Evolutionary conservation across 2,888 invertebrate genomes (phyloP), one percentile per base, ranked within the genome.

Genomic region (Spodoptera exigua): DNA sequence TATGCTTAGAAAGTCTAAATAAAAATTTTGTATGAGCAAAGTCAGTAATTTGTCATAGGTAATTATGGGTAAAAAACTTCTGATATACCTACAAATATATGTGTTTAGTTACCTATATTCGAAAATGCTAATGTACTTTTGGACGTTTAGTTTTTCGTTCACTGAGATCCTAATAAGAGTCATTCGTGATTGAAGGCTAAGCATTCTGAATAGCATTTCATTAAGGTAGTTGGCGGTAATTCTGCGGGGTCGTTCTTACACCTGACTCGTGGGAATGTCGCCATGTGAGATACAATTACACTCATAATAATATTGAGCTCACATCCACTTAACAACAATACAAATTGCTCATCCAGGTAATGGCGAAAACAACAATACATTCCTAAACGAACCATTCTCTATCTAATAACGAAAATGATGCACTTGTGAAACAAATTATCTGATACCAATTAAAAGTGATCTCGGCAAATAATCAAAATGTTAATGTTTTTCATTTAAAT

Each of bases 401-500:
- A 18, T 51, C 61, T 43, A 35, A 58, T 52, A 67, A 40, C 45
- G 49, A 73, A 61, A 73, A 44, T 55, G 18, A 62, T 41, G 51
- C 68, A 59, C 60, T 48, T 68, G 62, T 61, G 51, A 48, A 68
- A 73, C 43, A 17, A 51, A 68, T 73, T 55, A 68, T 55, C 60
- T 68, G 61, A 73, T 73, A 55, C 69, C 51, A 74, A 75, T 63
- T 67, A 67, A 59, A 70, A 66, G 18, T 49, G 56, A 57, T 71
- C 54, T 47, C 57, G 12, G 57, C 36, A 51, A 58, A 58, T 69
- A 53, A 57, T 54, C 46, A 68, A 67, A 69, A 79, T 69, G 49
- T 53, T 72, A 77, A 72, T 78, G 58, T 51, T 55, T 70, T 54
- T 59, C 62, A 64, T 79, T 80, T 85, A 79, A 82, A 81, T 81